Conservation (phyloP, 2,113 vertebrate species). For the Oceanodroma tethys region DNA sequence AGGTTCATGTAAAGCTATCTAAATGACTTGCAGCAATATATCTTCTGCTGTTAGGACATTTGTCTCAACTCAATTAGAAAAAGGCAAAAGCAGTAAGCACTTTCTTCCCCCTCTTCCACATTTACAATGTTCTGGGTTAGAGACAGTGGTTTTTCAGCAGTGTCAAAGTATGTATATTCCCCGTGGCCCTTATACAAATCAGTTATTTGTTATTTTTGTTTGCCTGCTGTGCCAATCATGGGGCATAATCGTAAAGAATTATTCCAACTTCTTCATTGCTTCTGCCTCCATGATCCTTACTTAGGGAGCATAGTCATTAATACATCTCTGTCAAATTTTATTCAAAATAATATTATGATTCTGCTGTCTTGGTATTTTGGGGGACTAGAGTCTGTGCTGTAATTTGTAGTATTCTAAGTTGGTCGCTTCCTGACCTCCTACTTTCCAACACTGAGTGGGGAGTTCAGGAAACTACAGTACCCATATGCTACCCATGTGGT, state of each 20-base stretch:
- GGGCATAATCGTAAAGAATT: background rate
- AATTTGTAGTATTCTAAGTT: background rate
- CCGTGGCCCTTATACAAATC: background rate
- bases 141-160: background rate
- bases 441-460: background rate
- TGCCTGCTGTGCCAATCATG: background rate
- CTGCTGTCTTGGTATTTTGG: background rate
- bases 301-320: background rate
- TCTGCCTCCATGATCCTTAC: background rate
- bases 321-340: background rate
- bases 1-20: background rate
- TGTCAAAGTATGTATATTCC: background rate
- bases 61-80: background rate
- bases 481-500: background rate
- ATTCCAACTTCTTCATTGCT: background rate
- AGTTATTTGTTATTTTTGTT: background rate
- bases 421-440: background rate
- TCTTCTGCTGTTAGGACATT: background rate
- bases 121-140: background rate
- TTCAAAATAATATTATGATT: conserved; percentile 32
- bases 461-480: background rate
- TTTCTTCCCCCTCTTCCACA: background rate
- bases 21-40: background rate
- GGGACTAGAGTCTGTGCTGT: background rate
- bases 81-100: background rate